Conservation (phyloP, 2,797 vertebrate genomes). For the Characodon lateralis region DNA sequence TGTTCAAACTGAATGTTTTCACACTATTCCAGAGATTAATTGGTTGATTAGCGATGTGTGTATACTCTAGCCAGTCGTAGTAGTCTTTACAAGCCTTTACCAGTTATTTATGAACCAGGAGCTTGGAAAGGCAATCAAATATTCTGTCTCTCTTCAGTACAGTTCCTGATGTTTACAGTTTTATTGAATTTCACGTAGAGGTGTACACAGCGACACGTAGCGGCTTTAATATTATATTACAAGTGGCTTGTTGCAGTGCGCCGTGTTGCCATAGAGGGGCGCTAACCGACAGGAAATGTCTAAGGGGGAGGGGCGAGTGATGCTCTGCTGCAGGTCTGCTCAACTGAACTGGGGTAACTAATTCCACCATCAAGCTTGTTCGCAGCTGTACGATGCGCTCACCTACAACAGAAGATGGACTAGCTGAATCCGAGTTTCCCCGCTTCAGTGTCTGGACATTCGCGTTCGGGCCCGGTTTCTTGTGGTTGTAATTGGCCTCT, state of each 20-base stretch:
- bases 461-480: neutral
- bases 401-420: constrained; percentile 39
- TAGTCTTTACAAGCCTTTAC: too few species aligned
- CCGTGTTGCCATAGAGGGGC: neutral
- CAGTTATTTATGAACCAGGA: neutral
- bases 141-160: neutral
- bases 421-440: neutral
- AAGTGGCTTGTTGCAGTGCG: constrained; percentile 7
- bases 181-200: too few species aligned
- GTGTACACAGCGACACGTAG: constrained; percentile 45
- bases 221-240: neutral
- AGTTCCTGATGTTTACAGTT: neutral
- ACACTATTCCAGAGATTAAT: neutral
- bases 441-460: constrained; percentile 17
- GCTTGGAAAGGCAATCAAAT: neutral
- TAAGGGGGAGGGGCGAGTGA: constrained; percentile 47
- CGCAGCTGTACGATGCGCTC: constrained; percentile 38
- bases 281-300: constrained; percentile 12
- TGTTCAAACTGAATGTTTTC: too few species aligned
- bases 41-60: neutral
- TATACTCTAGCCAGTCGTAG: too few species aligned
- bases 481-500: constrained; percentile 30
- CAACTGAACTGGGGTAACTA: constrained; percentile 38
- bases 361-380: constrained; percentile 72
- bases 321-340: constrained; percentile 49